Base-by-base conservation (phyloP, 2,797 vertebrate genomes). In the Valencia hispanica region DNA sequence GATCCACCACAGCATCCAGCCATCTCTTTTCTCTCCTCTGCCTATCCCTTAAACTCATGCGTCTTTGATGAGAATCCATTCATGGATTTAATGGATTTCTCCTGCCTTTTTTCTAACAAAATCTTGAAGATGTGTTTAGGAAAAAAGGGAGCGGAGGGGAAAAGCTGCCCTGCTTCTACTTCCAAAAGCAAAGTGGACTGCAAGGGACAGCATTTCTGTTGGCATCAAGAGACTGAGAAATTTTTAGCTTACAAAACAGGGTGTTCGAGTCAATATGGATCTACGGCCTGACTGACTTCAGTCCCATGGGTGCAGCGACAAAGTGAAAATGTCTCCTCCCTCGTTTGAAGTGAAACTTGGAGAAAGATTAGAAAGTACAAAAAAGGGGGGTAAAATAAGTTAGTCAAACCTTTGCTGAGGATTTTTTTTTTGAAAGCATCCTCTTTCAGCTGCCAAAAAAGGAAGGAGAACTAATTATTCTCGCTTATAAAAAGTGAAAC, bases 31-130 rank as follows among this genome's bases (percentile, higher is more conserved):
- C 80, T 79, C 80, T 79, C 72, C 68, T 72, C 86, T 88, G 78
- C 85, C 84, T 87, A 84, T 86, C 77, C 87, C 88, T 87, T 92
- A 94, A 94, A 95, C 68, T 81, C 84, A 80, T 25, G 70, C 41
- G 82, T 90, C 92, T 96, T 95, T 95, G 93, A 95, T 94, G 93
- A 89, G 92, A 95, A 94, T 93, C 93, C 94, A 95, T 95, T 95
- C 93, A 94, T 93, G 94, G 93, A 94, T 95, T 96, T 95, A 95
- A 95, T 95, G 94, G 94, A 95, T 95, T 95, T 96, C 89, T 94
- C 88, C 68, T 72, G 88, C 91, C 88, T 94, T 94, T 93, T 90
- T 89, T 47, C 39, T 27, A 74, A 87, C 86, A 74, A 89, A 90
- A 94, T 95, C 93, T 94, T 85, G 90, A 82, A 93, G 92, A 91